phyloP scores from a whole-genome alignment of 2,113 vertebrate genomes.

The Lophius piscatorius region DNA sequence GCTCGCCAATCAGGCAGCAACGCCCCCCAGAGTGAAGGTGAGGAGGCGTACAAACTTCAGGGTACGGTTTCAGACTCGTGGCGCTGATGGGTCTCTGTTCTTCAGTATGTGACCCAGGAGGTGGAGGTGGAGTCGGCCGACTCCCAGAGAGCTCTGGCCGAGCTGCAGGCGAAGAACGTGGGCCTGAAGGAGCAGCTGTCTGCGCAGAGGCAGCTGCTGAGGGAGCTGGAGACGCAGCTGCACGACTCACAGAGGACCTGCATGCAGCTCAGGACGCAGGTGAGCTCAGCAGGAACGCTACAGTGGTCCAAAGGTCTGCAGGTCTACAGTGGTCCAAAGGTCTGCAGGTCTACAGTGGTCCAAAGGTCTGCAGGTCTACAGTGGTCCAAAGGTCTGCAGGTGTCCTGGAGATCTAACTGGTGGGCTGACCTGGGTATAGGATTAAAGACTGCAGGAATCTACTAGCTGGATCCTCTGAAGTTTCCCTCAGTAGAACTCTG shows the following conservation, averaged over 20 bases:
- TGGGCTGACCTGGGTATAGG: too few relatives aligned
- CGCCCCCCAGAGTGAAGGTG: constrained; percentile 86
- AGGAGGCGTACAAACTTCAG: constrained; percentile 18
- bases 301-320: too few relatives aligned
- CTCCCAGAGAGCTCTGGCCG: constrained; percentile 81
- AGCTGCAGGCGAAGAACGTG: constrained; percentile 85
- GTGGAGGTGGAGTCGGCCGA: constrained; percentile 88
- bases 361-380: too few relatives aligned
- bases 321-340: too few relatives aligned
- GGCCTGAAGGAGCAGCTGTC: constrained; percentile 91
- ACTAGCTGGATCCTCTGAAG: too few relatives aligned
- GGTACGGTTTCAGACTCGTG: too few relatives aligned
- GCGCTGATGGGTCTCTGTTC: not conserved
- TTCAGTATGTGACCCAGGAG: constrained; percentile 84
- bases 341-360: too few relatives aligned
- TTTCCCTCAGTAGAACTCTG: too few relatives aligned
- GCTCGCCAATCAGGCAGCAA: constrained; percentile 79
- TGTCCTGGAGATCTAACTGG: too few relatives aligned
- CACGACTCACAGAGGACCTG: constrained; percentile 86
- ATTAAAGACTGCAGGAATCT: too few relatives aligned
- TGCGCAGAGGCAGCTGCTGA: constrained; percentile 86
- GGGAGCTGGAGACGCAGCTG: constrained; percentile 91
- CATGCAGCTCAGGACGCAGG: constrained; percentile 89
- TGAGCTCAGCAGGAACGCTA: constrained; percentile 36
- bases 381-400: too few relatives aligned